Evolutionary conservation across 2,797 vertebrate genomes (phyloP).

Genomic region (Oryzias sinensis): DNA sequence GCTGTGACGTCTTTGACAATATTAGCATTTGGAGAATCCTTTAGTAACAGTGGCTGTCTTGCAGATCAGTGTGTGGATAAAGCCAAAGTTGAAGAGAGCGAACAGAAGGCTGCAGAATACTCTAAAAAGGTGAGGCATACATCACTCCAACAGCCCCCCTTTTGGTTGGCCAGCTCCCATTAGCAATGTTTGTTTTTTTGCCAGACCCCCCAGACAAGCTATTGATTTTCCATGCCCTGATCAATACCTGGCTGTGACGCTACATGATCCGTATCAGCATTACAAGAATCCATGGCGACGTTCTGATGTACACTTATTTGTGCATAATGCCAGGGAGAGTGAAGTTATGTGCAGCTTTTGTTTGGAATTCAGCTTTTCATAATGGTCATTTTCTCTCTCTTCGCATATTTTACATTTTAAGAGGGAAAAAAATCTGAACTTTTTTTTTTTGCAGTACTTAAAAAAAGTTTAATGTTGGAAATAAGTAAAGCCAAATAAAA

Average conservation of each 20-base stretch:
- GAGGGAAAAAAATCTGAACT: too few relatives aligned
- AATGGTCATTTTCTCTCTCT: background rate
- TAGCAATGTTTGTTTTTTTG: conserved; percentile 65
- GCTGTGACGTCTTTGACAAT: too few relatives aligned
- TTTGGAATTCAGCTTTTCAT: conserved; percentile 27
- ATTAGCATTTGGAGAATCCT: background rate
- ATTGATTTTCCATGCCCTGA: conserved; percentile 76
- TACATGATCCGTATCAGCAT: conserved; percentile 81
- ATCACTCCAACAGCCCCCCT: conserved; percentile 47
- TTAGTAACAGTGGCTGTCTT: conserved; percentile 27
- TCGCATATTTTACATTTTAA: background rate
- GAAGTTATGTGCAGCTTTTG: conserved; percentile 59
- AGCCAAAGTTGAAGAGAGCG: conserved; percentile 95
- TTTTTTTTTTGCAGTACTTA: too few relatives aligned
- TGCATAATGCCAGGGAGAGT: conserved; percentile 43
- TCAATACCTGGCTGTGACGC: conserved; percentile 79
- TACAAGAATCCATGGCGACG: conserved; percentile 74
- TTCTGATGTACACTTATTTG: conserved; percentile 73
- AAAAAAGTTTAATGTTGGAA: too few relatives aligned
- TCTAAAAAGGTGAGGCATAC: conserved; percentile 92
- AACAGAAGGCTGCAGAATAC: conserved; percentile 91
- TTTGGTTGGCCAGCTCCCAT: conserved; percentile 60
- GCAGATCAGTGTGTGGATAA: conserved; percentile 95
- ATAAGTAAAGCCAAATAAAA: background rate
- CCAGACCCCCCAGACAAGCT: conserved; percentile 69